Conservation (phyloP, 1,140 invertebrate species). For the Himalopsyche phryganea region DNA sequence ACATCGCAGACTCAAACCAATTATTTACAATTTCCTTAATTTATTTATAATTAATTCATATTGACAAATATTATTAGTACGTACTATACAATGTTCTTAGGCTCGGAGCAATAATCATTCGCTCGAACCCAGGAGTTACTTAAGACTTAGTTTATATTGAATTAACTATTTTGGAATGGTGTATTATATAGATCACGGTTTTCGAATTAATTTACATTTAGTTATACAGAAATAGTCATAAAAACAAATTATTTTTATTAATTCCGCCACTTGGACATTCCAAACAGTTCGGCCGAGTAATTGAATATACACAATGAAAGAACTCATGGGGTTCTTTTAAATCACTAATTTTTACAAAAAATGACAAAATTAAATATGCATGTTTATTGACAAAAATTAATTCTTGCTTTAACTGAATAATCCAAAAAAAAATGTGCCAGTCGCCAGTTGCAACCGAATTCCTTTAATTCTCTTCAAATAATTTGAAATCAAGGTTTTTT, state of each 20-base stretch:
- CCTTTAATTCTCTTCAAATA: too few relatives aligned
- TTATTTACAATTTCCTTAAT: neutral
- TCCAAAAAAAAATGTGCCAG: too few relatives aligned
- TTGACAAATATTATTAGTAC: neutral
- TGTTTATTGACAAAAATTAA: too few relatives aligned
- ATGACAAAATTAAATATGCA: too few relatives aligned
- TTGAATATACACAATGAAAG: too few relatives aligned
- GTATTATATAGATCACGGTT: conserved; percentile 14
- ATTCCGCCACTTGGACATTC: neutral
- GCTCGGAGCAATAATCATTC: neutral
- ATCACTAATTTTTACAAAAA: too few relatives aligned
- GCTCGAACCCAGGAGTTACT: neutral
- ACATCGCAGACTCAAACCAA: neutral
- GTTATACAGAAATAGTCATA: neutral
- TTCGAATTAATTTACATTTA: neutral
- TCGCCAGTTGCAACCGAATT: too few relatives aligned
- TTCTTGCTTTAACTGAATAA: too few relatives aligned
- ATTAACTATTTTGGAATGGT: conserved; percentile 32
- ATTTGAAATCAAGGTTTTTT: too few relatives aligned
- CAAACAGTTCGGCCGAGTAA: neutral
- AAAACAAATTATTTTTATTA: conserved; percentile 4
- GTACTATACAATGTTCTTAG: neutral
- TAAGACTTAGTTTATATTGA: neutral
- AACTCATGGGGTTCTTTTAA: too few relatives aligned
- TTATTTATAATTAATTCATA: neutral